Base-by-base conservation (phyloP, 53 echinoderm and acorn worm species). In the Arbacia lixula region DNA sequence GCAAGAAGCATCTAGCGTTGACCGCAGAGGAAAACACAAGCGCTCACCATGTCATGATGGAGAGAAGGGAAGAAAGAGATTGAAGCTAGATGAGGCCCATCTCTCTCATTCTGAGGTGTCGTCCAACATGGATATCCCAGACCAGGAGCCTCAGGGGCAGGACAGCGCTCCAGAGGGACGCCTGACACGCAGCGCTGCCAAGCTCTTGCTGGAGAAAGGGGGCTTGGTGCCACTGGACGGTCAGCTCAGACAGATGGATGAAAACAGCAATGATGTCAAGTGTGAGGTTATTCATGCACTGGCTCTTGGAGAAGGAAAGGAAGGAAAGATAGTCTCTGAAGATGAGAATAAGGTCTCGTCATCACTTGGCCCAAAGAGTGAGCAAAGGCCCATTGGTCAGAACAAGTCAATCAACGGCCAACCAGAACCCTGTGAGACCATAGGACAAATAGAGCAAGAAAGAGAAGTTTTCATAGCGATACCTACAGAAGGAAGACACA, bases 331-430 rank as follows among this genome's bases (percentile, higher is more conserved):
- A 21, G 28, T 16, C n/a, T 38, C 24, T 17, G 37, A 36, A 20
- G 66, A 66, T 66, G 66, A 66, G 17, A 66, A 38, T 21, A 66
- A 36, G 20, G 66, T 66, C 36, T 66, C 66, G 22, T 66, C 66
- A 3, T 36, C 66, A 6, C 6, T 66, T 2, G 64, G 64, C 2
- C 66, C 66, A 37, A 36, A 66, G 31, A 64, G 36, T 64, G 64
- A 64, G n/a, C 34, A n/a, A 66, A 37, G 38, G 21, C 20, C 38
- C 66, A 36, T 37, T 66, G 38, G 36, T 38, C 1, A 36, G 66
- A 20, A n/a, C n/a, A n/a, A 37, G 66, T 37, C 21, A 66, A 38
- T 66, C 38, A n/a, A 36, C 20, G n/a, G 21, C 38, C 1, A 66
- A 21, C 2, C 21, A 36, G 36, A 38, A 37, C 66, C 36, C 36